Evolutionary conservation across 2,797 vertebrate genomes (phyloP).

Genomic region (Poeciliopsis presidionis): DNA sequence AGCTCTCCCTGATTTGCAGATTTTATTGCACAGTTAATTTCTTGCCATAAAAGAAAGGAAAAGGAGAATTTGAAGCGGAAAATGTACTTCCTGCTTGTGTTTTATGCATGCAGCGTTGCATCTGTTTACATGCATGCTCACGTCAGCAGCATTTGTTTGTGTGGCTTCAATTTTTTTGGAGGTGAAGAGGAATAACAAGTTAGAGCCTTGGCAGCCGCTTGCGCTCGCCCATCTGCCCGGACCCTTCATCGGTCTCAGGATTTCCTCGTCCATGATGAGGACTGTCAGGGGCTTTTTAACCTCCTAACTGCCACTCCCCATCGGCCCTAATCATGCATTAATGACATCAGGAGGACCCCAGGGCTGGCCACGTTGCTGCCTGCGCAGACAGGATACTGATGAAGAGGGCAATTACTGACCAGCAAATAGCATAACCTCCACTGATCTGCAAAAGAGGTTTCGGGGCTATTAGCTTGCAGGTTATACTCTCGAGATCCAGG

Average conservation of each 20-base stretch:
- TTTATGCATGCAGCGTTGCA: conserved; percentile 16
- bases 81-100: neutral
- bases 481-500: conserved; percentile 68
- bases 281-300: conserved; percentile 99
- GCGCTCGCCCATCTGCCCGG: conserved; percentile 94
- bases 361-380: conserved; percentile 92
- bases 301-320: conserved; percentile 99
- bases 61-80: neutral
- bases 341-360: conserved; percentile 99
- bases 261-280: conserved; percentile 99
- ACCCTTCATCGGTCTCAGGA: conserved; percentile 94
- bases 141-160: conserved; percentile 65
- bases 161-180: conserved; percentile 82
- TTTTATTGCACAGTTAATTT: conserved; percentile 13
- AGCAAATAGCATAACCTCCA: conserved; percentile 75
- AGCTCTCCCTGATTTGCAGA: neutral
- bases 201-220: conserved; percentile 90
- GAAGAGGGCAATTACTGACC: conserved; percentile 84
- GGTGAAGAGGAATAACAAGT: conserved; percentile 97
- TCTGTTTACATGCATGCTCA: conserved; percentile 25
- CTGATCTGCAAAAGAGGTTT: conserved; percentile 73
- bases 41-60: conserved; percentile 9
- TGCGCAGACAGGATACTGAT: conserved; percentile 96
- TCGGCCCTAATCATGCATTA: conserved; percentile 99
- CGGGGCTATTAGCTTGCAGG: conserved; percentile 71